Conservation (phyloP, 2,113 vertebrate species). For the Lepus timidus region DNA sequence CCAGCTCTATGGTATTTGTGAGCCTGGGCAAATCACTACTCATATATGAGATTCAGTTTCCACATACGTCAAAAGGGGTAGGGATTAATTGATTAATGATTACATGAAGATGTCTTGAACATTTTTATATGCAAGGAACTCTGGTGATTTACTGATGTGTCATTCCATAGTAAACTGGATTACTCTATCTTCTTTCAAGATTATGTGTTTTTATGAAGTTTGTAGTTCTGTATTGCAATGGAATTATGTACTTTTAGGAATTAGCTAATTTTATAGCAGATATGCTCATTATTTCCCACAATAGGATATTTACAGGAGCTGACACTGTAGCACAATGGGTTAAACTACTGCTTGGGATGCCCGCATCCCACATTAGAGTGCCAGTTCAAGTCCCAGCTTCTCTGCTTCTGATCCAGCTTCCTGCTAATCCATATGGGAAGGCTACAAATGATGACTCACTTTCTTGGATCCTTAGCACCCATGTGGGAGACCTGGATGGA, state of each 20-base stretch:
- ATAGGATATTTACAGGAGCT: too few relatives aligned
- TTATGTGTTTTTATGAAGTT: not conserved
- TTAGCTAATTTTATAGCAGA: not conserved
- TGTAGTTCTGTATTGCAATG: not conserved
- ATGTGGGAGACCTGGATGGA: too few relatives aligned
- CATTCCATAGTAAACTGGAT: not conserved
- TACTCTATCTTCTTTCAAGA: slow-evolving; percentile 11
- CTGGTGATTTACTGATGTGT: not conserved
- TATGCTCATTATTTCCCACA: not conserved
- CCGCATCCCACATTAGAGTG: too few relatives aligned
- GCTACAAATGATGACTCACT: too few relatives aligned
- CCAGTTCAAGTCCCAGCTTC: too few relatives aligned
- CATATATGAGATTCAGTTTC: not conserved
- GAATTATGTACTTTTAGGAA: not conserved
- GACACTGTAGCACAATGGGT: too few relatives aligned
- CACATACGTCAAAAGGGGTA: not conserved
- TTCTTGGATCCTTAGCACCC: too few relatives aligned
- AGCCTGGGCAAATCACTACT: not conserved
- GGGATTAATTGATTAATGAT: not conserved
- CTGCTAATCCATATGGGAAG: too few relatives aligned
- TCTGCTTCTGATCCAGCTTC: too few relatives aligned
- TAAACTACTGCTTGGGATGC: too few relatives aligned
- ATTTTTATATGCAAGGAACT: not conserved
- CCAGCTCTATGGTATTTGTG: not conserved
- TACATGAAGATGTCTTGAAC: not conserved